Evolutionary conservation across 2,113 vertebrate species (phyloP), one percentile per base, ranked within the genome.

Genomic region (Gila orcuttii): DNA sequence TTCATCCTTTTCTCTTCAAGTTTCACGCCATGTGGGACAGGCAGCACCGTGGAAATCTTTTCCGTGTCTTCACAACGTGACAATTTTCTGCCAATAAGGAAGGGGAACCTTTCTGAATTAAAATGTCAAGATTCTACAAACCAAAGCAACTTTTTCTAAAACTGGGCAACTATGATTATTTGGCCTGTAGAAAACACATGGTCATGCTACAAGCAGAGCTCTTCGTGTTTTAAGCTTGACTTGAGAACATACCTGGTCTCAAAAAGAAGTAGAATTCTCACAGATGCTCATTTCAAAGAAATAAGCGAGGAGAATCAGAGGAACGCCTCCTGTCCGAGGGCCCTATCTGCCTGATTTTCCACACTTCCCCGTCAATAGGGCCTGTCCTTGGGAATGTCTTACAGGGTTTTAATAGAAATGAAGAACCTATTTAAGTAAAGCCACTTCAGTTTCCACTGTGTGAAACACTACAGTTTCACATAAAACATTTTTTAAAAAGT

Each of bases 271-370:
- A 52, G 73, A 64, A 55, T 33, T 82, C 79, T 76, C 39, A 76
- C 85, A 85, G 85, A 89, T 85, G 82, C 79, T 80, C 45, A 55
- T 31, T 82, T 82, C 10, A 28, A 83, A 59, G 71, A 25, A 57
- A 47, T 47, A 60, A 95, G 93, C 94, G 94, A 95, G 93, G 95
- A 95, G 92, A 95, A 95, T 95, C 87, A 93, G 59, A 42, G 93
- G 82, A 93, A 93, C 93, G 94, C 94, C 94, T 93, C 93, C 92
- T 92, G 92, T 92, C 68, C 91, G 82, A 90, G 89, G 89, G 90
- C 87, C 87, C 89, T 93, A 91, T 91, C 91, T 91, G 92, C 89
- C 88, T 88, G 91, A 95, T 95, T 95, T 88, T 94, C 93, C 94
- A 94, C 94, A 94, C 91, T 92, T 78, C 68, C 75, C 60, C 11